Percentiles rank a stretch among this genome's conserved stretches.
Conservation (phyloP, 2,888 invertebrate species). For the Mesorhabditis sp. region DNA sequence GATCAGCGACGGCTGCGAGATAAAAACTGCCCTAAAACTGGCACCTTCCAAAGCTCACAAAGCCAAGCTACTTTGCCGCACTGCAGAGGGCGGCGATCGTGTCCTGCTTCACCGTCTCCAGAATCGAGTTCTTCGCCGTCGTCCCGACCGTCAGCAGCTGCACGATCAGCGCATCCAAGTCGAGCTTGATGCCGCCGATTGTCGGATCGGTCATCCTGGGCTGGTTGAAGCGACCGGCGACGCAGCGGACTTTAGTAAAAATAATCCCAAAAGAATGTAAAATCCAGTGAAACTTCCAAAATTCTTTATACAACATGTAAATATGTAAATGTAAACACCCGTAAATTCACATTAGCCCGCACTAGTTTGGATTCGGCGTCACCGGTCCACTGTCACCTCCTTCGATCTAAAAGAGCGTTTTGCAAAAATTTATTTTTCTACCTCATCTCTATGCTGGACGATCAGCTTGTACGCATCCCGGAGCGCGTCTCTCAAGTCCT, state of each 20-base stretch:
- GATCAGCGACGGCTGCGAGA: neutral
- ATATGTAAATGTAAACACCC: neutral
- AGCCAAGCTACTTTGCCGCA: neutral
- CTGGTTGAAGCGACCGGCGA: neutral
- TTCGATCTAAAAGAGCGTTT: neutral
- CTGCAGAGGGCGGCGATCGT: neutral
- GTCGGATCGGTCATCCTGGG: neutral
- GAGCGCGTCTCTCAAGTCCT: constrained; percentile 36
- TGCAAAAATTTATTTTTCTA: neutral
- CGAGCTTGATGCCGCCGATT: neutral
- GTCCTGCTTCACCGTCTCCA: neutral
- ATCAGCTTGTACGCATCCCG: constrained; percentile 31
- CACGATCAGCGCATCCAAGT: constrained; percentile 2
- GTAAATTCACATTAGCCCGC: neutral
- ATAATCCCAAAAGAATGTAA: no score
- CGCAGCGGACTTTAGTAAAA: no score
- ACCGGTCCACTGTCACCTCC: neutral
- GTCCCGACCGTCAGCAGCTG: neutral
- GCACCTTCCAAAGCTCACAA: neutral
- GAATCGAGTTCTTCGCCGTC: neutral
- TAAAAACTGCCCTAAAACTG: neutral
- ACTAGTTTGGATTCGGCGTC: neutral
- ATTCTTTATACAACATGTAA: neutral
- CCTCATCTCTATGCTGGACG: constrained; percentile 24
- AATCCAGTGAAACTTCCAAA: no score